Evolutionary conservation across 2,797 vertebrate species (phyloP).

Genomic region (Rhinella marina): DNA sequence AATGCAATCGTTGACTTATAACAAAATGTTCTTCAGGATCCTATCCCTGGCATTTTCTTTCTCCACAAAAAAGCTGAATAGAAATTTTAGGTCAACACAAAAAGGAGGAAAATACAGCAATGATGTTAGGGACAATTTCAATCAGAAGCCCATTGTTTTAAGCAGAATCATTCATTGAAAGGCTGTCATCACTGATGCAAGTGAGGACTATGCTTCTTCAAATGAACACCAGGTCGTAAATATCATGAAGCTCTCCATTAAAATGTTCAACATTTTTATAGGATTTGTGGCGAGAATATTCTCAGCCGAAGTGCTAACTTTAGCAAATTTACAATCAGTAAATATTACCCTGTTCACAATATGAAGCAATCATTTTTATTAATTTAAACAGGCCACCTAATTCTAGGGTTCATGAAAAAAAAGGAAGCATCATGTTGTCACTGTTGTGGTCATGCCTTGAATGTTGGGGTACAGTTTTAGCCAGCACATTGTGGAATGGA

Average conservation of each 20-base stretch:
- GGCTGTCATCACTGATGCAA: not conserved
- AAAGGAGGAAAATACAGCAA: slow-evolving; percentile 24
- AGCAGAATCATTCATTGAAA: not conserved
- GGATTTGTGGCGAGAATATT: not conserved
- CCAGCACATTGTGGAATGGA: not conserved
- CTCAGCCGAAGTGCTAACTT: not conserved
- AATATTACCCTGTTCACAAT: not conserved
- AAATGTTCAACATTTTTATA: not conserved
- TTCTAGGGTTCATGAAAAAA: too few species aligned
- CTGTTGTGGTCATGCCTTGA: too few species aligned
- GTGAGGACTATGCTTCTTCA: not conserved
- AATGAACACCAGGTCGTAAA: not conserved
- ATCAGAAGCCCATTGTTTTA: slow-evolving; percentile 55
- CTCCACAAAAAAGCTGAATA: slow-evolving; percentile 38
- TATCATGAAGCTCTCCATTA: not conserved
- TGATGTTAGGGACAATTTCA: slow-evolving; percentile 49
- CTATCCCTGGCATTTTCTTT: not conserved
- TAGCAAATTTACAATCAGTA: not conserved
- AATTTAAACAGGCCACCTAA: too few species aligned
- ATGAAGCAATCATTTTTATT: not conserved
- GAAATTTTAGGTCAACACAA: slow-evolving; percentile 54
- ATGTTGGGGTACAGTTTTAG: not conserved
- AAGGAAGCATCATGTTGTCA: too few species aligned
- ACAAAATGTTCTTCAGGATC: not conserved
- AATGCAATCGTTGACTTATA: not conserved